Base-by-base conservation (phyloP, 2,113 vertebrate genomes). In the Ophthalmolycus amberensis region DNA sequence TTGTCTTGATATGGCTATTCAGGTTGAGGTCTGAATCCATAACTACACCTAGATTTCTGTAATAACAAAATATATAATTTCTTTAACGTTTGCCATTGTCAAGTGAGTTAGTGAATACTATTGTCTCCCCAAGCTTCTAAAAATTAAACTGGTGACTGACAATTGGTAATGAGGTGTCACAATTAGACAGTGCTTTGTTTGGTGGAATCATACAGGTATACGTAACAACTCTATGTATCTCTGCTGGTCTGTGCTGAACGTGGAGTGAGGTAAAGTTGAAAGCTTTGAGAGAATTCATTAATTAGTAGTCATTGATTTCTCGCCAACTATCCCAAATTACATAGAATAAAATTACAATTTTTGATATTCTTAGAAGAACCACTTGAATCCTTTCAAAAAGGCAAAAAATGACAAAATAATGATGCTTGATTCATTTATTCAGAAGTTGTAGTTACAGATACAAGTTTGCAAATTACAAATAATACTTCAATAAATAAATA, bases 371-470 rank as follows among this genome's bases (percentile, higher is more conserved):
- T 27, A n/a, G 18, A 50, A 4, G 3, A 75, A 52, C 1, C 29
- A 34, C 42, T 38, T 50, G 22, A 16, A 50, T 75, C 58, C 54
- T 60, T 20, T 44, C 3, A 34, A 56, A 37, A 29, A 42, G 42
- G 25, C 4, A 29, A 38, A 42, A 75, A 59, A 63, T 15, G 20
- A 62, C n/a, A 16, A 37, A 48, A 50, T 18, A 18, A 4, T 42
- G 37, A 54, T 50, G 18, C 48, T 71, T 25, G 9, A 59, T 58
- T 76, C 9, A 52, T 88, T 90, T 91, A 91, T 90, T 92, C 16
- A 80, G 66, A 75, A 73, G 72, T 44, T 76, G 62, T 14, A 76
- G 16, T 71, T 66, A 87, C 34, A 86, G 76, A 83, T 50, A 78
- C 20, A 29, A 5, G 9, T 40, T 38, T 81, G 20, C 18, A 74